These are phyloP conservation scores for Phalangium opilio DNA, from an alignment of 2,888 invertebrate species.

Conservation along the genomic window DNA sequence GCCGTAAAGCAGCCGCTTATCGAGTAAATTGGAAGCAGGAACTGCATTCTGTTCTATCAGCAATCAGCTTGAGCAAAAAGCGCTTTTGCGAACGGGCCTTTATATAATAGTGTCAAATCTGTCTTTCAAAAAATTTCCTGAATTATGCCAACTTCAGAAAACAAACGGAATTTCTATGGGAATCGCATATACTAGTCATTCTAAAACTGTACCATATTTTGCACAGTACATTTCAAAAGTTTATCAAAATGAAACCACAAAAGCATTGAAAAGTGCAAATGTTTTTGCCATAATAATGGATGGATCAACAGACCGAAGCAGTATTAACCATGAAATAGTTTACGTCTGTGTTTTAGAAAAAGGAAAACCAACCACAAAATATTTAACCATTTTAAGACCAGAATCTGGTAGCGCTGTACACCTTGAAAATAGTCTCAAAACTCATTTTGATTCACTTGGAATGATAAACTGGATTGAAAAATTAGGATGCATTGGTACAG, in stretches of 20 bases:
- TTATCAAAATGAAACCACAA: conserved; percentile 2
- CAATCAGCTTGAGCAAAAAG: too few relatives aligned
- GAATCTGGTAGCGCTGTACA: neutral
- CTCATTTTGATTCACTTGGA: neutral
- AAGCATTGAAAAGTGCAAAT: neutral
- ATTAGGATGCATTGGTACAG: conserved; percentile 1
- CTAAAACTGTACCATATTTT: too few relatives aligned
- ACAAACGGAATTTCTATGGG: too few relatives aligned
- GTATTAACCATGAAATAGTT: conserved; percentile 8
- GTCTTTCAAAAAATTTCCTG: too few relatives aligned
- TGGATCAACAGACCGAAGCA: conserved; percentile 1
- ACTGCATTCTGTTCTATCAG: too few relatives aligned
- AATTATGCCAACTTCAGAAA: too few relatives aligned
- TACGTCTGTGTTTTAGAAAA: conserved; percentile 7
- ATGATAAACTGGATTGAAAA: conserved; percentile 3
- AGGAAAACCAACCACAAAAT: conserved; percentile 2
- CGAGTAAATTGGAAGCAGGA: too few relatives aligned
- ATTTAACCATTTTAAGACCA: conserved; percentile 5
- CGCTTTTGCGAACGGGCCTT: too few relatives aligned
- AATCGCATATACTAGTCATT: too few relatives aligned
- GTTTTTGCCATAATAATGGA: conserved; percentile 8
- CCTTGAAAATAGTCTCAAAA: too few relatives aligned
- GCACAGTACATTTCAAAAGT: conserved; percentile 6
- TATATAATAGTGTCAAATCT: too few relatives aligned
- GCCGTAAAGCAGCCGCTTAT: too few relatives aligned